Base-by-base conservation (phyloP, 1,140 invertebrate genomes). In the Scylla paramamosain region DNA sequence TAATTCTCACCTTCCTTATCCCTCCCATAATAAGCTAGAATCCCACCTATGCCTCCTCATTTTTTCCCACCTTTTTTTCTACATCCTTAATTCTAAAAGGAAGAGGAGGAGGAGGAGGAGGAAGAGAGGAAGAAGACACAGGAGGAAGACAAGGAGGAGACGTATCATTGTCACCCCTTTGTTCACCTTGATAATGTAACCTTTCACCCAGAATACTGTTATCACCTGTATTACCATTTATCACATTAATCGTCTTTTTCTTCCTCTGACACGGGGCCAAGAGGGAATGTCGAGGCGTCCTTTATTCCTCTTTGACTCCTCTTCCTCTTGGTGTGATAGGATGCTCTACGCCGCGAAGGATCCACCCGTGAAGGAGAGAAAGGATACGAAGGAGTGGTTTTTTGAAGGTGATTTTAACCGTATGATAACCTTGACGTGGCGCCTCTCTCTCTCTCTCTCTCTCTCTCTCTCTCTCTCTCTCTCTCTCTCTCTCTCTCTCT, bases 171-270 rank as follows among this genome's bases (percentile, higher is more conserved):
- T 77, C 67, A n/a, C 67, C 20, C 67, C 20, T 16, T 77, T 77
- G 67, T 77, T n/a, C 67, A 7, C 20, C 25, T 77, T 77, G 67
- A 77, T 77, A 77, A 25, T 77, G 20, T 77, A 20, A 39, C 67
- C 67, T 20, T 77, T 77, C 20, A 1, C 67, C 67, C 20, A 77
- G n/a, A 77, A 77, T 77, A n/a, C n/a, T 77, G 67, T 77, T 77
- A 77, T n/a, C 67, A n/a, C 16, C 25, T n/a, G 12, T n/a, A 8
- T n/a, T n/a, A 77, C 67, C 67, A 77, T 77, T 77, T 77, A 77
- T 77, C 67, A 77, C 67, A 77, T 77, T 77, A 77, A 77, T 77
- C 67, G 67, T 77, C 67, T 20, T n/a, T 77, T 77, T 77, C 16
- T 77, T 77, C 67, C 67, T n/a, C 20, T 12, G 52, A 77, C 67